Evolutionary conservation across 1,140 invertebrate genomes (phyloP), one percentile per base, ranked within the genome.

Genomic region (Ostrea edulis): DNA sequence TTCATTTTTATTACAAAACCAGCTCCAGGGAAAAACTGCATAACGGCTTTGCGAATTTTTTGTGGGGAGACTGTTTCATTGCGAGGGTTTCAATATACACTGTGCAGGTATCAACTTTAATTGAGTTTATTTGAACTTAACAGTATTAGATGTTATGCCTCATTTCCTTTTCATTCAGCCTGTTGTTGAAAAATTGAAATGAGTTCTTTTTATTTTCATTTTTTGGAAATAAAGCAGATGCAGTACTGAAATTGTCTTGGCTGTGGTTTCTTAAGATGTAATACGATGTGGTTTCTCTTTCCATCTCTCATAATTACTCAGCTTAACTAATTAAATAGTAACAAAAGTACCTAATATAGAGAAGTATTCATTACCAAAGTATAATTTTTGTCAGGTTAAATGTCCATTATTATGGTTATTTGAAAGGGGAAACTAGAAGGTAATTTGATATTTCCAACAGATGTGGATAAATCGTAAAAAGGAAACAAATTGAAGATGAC

Each of bases 121-220:
- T 77, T 12, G 25, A 77, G 68, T 77, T 77, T 77, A 77, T 77
- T 77, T 77, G 68, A 77, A 77, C 68, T 77, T 77, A 77, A 77
- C 68, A 77, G 68, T 77, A 77, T 77, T 77, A 35, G 29, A 35
- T 77, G 68, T 29, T 35, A 77, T 77, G 68, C 68, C 68, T 77
- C 68, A 77, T 77, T 77, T 77, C 68, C 68, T 77, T 77, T 77
- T 77, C 68, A 77, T 77, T 77, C 68, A 77, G 22, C 25, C 68
- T 77, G 68, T 77, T 77, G 68, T 77, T 77, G 68, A 77, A 77
- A 77, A 77, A 77, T 35, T 77, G 68, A 77, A 77, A 77, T 62
- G 12, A 35, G 29, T 77, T 77, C 25, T 25, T 77, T 35, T 77
- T 35, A 77, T 29, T 77, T 35, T 77, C 29, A 20, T 62, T 62